Evolutionary conservation across 1,140 invertebrate genomes (phyloP), one percentile per base, ranked within the genome.

Genomic region (Charaxes varanes): DNA sequence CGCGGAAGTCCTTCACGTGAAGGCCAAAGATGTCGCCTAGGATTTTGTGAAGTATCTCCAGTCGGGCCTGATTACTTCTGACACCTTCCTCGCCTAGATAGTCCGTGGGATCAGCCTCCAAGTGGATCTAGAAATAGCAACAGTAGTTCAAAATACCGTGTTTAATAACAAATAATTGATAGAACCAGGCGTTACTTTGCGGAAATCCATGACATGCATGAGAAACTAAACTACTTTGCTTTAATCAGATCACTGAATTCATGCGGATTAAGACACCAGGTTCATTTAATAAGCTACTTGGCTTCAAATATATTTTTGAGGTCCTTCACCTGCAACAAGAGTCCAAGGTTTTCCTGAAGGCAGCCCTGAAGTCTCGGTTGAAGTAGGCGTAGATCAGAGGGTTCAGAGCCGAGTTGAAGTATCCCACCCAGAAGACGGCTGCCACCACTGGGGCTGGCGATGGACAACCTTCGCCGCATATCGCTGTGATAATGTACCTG

Each of bases 351-450:
- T 94, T 94, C 71, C 94, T 92, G 85, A 98, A 98, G 1, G 96
- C 96, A 22, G 90, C 92, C 43, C 96, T 87, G 76, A 99, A 99
- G 73, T 98, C 97, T 23, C 94, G 86, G 84, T 98, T 98, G 87
- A 97, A 98, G 77, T 98, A 98, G 8, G 95, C 96, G 86, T 99
- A 99, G 65, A 98, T 97, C 41, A 97, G 87, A 0, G 96, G 96
- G 78, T 98, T 98, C 11, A 97, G 87, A n/a, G 94, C 94, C 11
- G 95, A 97, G 85, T 98, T 98, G 85, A 97, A 95, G 86, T 98
- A 99, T 2, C 97, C 97, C 8, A 98, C 92, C 97, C 97, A 99
- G 85, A 98, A 98, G 5, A 98, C 89, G 1, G 91, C 88, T 0
- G 93, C 92, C 2, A 96, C 93, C 6, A 97, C 89, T 2, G 92